Percentiles rank a stretch among this genome's conserved stretches.
Evolutionary conservation across 2,888 invertebrate species (phyloP).

Genomic region (Clunio marinus): DNA sequence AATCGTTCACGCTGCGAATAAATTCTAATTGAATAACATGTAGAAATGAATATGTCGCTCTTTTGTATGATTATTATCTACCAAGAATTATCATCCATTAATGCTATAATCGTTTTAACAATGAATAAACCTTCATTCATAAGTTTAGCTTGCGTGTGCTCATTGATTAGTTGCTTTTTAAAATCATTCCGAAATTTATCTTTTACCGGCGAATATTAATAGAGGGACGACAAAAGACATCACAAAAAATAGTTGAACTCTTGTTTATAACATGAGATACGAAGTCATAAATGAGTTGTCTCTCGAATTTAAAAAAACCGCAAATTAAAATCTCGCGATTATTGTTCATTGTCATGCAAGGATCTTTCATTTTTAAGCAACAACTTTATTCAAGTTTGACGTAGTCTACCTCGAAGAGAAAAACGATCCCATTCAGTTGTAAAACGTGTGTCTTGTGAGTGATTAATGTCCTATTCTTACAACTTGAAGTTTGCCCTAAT

Average conservation of each 20-base stretch:
- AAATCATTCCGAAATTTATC: no score
- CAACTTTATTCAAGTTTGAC: background rate
- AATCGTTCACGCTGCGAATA: no score
- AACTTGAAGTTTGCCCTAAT: background rate
- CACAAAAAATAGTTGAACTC: no score
- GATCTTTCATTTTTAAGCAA: background rate
- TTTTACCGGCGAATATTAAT: background rate
- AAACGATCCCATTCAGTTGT: background rate
- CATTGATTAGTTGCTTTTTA: background rate
- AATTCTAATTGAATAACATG: background rate
- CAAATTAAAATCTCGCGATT: conserved; percentile 5
- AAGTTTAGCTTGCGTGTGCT: background rate
- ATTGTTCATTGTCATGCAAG: conserved; percentile 7
- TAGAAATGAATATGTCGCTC: background rate
- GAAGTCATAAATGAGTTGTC: background rate
- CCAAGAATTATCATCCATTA: no score
- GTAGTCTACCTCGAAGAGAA: background rate
- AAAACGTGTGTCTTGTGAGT: background rate
- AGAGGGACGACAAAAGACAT: background rate
- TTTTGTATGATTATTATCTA: no score
- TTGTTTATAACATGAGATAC: background rate
- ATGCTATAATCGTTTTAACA: background rate
- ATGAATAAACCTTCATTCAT: background rate
- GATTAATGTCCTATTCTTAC: background rate
- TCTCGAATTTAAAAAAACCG: background rate